Evolutionary conservation across 2,797 vertebrate species (phyloP).

Genomic region (Myotis findleyi): DNA sequence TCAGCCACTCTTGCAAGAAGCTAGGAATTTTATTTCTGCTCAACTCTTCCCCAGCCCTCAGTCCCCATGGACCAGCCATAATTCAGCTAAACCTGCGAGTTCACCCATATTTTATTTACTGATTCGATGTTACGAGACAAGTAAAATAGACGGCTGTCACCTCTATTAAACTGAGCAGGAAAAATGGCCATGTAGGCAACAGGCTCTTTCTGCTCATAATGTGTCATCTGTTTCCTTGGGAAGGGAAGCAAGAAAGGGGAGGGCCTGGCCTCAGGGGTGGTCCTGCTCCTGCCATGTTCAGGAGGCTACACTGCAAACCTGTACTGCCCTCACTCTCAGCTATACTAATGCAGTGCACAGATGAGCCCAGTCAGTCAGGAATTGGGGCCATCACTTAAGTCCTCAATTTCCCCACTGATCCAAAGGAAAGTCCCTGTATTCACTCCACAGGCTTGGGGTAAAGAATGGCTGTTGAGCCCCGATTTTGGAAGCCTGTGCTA

Average conservation of each 20-base stretch:
- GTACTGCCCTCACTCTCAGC: not conserved
- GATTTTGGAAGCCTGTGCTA: not conserved
- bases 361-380: not conserved
- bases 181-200: conserved; percentile 78
- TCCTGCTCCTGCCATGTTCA: not conserved
- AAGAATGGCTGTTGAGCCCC: not conserved
- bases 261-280: not conserved
- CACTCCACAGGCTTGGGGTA: not conserved
- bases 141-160: conserved; percentile 84
- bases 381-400: not conserved
- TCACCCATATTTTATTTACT: conserved; percentile 88
- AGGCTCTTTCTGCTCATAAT: conserved; percentile 35
- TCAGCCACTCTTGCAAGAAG: conserved; percentile 50
- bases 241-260: not conserved
- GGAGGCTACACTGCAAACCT: not conserved
- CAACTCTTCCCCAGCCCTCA: conserved; percentile 60
- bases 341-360: not conserved
- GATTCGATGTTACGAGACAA: conserved; percentile 83
- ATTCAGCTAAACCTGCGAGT: conserved; percentile 84
- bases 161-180: conserved; percentile 84
- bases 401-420: not conserved
- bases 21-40: conserved; percentile 37
- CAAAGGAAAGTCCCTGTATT: conserved; percentile 4
- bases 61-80: conserved; percentile 78
- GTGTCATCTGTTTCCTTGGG: conserved; percentile 56